These are phyloP conservation scores for Drosophila kuntzei DNA, from an alignment of 2,888 invertebrate genomes.

Conservation along the genomic window DNA sequence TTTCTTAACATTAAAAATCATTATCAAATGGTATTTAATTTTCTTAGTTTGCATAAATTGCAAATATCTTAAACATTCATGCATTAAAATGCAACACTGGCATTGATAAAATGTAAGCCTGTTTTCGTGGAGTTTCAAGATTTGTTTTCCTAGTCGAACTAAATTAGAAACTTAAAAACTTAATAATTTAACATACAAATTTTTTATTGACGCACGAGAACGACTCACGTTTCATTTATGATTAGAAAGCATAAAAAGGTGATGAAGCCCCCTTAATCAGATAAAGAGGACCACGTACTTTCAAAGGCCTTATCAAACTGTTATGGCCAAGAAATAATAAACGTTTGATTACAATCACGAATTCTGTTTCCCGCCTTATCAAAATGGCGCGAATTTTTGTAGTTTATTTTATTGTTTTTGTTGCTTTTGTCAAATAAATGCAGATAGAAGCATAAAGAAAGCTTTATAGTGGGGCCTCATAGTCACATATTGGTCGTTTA, in stretches of 20 bases:
- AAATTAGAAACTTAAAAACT: neutral
- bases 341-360: conserved; percentile 58
- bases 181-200: conserved; percentile 1
- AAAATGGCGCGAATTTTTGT: conserved; percentile 27
- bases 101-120: no score
- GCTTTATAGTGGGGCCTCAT: conserved; percentile 21
- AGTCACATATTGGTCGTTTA: conserved; percentile 39
- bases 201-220: conserved; percentile 15
- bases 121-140: no score
- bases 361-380: conserved; percentile 50
- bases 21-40: no score
- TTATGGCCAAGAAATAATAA: conserved; percentile 60
- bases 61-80: no score
- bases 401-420: conserved; percentile 13
- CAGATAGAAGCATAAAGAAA: conserved; percentile 32
- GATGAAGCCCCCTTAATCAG: neutral
- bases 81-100: no score
- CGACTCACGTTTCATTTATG: conserved; percentile 40
- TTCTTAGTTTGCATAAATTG: no score
- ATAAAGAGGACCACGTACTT: conserved; percentile 22
- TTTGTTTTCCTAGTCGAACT: neutral
- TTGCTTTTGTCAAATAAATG: conserved; percentile 7
- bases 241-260: conserved; percentile 12
- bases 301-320: conserved; percentile 27
- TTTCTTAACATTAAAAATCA: no score